Evolutionary conservation across 1,140 invertebrate genomes (phyloP).

Genomic region (Bombus breviceps): DNA sequence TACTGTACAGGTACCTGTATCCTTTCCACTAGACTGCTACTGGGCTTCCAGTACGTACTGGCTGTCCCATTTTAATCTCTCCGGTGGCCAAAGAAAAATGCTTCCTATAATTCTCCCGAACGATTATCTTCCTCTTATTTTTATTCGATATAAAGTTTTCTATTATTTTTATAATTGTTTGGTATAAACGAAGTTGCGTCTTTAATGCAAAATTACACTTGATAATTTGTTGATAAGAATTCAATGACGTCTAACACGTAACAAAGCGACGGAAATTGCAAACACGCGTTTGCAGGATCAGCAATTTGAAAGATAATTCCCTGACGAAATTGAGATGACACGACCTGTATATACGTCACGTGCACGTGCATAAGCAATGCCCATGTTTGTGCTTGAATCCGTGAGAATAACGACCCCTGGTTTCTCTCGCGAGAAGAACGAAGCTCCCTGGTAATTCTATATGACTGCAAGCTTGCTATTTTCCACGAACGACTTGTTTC

Average conservation of each 20-base stretch:
- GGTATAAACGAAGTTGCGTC: background rate
- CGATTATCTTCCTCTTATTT: background rate
- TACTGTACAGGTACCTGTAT: background rate
- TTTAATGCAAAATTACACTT: background rate
- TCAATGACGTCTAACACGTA: too few species aligned
- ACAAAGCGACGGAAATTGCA: background rate
- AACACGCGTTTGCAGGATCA: background rate
- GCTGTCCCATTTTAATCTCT: background rate
- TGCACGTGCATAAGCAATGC: constrained; percentile 34
- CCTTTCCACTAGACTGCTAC: background rate
- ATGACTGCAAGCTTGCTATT: background rate
- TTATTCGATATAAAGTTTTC: background rate
- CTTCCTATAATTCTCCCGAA: background rate
- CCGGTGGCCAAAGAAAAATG: background rate
- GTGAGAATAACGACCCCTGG: constrained; percentile 24
- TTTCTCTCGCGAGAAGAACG: constrained; percentile 11
- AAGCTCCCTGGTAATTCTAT: constrained; percentile 24
- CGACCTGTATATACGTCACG: background rate
- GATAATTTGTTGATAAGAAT: background rate
- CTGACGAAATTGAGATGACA: background rate
- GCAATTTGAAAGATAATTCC: constrained; percentile 1
- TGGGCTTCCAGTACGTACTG: background rate
- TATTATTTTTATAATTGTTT: too few species aligned
- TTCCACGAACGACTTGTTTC: background rate
- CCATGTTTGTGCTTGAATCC: constrained; percentile 11